These are phyloP conservation scores for Myiotriccus ornatus DNA, from an alignment of 2,797 vertebrate species.

Conservation along the genomic window DNA sequence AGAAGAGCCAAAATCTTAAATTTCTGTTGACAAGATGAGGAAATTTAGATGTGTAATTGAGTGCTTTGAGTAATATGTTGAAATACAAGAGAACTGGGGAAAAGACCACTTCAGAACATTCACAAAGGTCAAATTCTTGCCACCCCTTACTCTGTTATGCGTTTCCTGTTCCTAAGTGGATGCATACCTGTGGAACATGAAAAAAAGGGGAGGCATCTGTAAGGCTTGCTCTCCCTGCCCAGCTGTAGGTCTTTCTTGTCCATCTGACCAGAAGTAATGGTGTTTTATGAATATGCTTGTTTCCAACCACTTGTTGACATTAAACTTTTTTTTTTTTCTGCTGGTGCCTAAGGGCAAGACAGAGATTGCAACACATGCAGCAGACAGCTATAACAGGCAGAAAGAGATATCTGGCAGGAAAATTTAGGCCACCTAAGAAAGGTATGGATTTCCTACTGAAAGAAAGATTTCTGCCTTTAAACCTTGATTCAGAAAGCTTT, in stretches of 20 bases:
- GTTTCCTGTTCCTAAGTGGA: neutral
- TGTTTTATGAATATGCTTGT: neutral
- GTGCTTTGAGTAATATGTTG: neutral
- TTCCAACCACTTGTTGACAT: neutral
- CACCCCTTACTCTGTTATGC: neutral
- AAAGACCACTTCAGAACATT: neutral
- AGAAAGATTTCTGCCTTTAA: neutral
- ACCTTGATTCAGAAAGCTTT: neutral
- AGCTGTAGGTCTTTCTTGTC: neutral
- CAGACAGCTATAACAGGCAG: neutral
- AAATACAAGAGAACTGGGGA: neutral
- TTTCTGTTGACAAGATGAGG: constrained; percentile 1
- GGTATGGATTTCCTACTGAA: neutral
- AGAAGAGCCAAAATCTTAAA: constrained; percentile 7
- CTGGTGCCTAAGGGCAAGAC: neutral
- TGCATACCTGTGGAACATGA: neutral
- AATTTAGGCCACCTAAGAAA: constrained; percentile 23
- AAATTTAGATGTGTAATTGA: neutral
- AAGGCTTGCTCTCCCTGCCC: neutral
- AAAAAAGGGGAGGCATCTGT: neutral
- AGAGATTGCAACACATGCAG: constrained; percentile 4
- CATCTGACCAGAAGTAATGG: neutral
- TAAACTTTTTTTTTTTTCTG: constrained; percentile 14
- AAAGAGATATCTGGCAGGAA: neutral
- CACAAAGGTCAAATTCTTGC: neutral